Conservation (phyloP, 2,797 vertebrate species). For the Paedocypris micromegethes region DNA sequence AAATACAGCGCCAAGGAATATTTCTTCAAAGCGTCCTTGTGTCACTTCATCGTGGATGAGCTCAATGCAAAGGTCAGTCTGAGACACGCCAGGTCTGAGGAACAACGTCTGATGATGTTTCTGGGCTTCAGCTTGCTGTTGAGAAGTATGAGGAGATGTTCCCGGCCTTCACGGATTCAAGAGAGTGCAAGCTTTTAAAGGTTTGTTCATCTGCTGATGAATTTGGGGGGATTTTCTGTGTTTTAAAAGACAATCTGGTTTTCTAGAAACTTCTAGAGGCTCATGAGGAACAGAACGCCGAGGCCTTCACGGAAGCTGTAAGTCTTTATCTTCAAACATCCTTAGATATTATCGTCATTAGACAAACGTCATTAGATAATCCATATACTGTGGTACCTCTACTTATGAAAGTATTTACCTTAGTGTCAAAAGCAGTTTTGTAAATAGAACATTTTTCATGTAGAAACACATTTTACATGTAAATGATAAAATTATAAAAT, state of each 20-base stretch:
- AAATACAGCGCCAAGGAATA: conserved; percentile 99
- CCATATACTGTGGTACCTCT: too few relatives aligned
- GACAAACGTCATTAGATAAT: not conserved
- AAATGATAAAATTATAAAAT: too few relatives aligned
- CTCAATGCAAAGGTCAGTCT: conserved; percentile 86
- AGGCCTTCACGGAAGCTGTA: conserved; percentile 95
- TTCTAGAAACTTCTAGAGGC: conserved; percentile 95
- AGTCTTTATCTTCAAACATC: conserved; percentile 58
- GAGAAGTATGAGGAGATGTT: conserved; percentile 99
- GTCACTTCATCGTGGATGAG: conserved; percentile 97
- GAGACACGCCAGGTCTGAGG: too few relatives aligned
- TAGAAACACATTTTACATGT: too few relatives aligned
- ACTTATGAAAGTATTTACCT: too few relatives aligned
- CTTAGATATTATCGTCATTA: too few relatives aligned
- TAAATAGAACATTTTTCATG: too few relatives aligned
- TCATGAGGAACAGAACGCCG: conserved; percentile 94
- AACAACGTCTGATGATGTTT: not conserved
- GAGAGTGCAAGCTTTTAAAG: conserved; percentile 97
- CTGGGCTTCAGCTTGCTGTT: conserved; percentile 77
- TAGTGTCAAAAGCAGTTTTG: too few relatives aligned
- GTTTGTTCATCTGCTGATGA: conserved; percentile 56
- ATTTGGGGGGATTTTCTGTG: not conserved
- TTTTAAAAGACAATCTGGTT: conserved; percentile 25
- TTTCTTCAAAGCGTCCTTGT: conserved; percentile 97
- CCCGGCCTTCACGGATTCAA: conserved; percentile 94